phyloP scores from a whole-genome alignment of 2,888 invertebrate species.

The Cheilosia soror region DNA sequence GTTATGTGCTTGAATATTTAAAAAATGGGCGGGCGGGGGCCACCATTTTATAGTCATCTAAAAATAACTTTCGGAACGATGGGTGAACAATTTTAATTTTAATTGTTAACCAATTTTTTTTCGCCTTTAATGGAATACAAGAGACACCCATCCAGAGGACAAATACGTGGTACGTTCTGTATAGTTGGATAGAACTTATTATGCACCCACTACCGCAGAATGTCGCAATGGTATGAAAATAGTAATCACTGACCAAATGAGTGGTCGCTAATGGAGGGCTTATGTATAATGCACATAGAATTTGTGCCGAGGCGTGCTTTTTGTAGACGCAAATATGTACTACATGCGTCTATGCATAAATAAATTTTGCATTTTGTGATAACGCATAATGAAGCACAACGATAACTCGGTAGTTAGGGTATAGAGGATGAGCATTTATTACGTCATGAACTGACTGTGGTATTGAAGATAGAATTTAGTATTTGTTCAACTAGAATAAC shows the following conservation, averaged over 20 bases:
- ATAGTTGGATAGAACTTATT: slow-evolving; percentile 25
- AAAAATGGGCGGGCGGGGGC: neutral
- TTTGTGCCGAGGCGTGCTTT: slow-evolving; percentile 11
- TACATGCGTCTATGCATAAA: slow-evolving; percentile 11
- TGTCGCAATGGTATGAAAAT: slow-evolving; percentile 16
- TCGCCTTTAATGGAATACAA: slow-evolving; percentile 37
- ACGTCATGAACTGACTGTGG: neutral
- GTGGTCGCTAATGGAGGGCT: slow-evolving; percentile 46
- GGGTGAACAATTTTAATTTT: slow-evolving; percentile 48
- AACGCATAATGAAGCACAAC: slow-evolving; percentile 16
- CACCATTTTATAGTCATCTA: slow-evolving; percentile 13
- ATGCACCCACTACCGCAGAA: neutral
- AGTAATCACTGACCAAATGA: slow-evolving; percentile 42
- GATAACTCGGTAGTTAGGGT: neutral
- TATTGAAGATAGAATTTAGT: neutral
- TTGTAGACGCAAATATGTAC: neutral
- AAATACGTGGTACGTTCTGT: slow-evolving; percentile 8
- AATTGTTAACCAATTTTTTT: slow-evolving; percentile 44
- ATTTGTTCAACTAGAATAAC: neutral
- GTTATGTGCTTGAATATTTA: slow-evolving; percentile 38
- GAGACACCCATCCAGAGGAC: neutral
- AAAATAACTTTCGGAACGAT: slow-evolving; percentile 29
- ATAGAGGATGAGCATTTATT: neutral
- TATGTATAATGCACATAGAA: slow-evolving; percentile 19
- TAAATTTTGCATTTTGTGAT: slow-evolving; percentile 22